A percentile compares a stretch with the other conserved stretches of the same genome.
Evolutionary conservation across 2,888 invertebrate genomes (phyloP).

Genomic region (Dysmachus trigonus): DNA sequence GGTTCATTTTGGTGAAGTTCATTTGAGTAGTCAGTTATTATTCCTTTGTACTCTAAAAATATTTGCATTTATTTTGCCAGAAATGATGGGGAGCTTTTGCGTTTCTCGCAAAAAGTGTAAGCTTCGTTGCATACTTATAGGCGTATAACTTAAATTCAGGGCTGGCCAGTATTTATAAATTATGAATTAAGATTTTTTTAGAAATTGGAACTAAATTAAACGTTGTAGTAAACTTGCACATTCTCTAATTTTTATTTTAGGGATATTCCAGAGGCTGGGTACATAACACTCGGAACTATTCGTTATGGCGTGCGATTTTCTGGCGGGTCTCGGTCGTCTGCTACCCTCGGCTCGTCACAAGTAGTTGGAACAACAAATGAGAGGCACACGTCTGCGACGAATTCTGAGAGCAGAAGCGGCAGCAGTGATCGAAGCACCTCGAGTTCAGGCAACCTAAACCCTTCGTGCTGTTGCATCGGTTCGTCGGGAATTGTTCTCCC

Average conservation of each 20-base stretch:
- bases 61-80: too few species aligned
- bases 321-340: not conserved
- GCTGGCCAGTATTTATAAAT: not conserved
- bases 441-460: not conserved
- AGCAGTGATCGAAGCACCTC: conserved; percentile 33
- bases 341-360: not conserved
- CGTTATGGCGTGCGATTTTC: conserved; percentile 52
- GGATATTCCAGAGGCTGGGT: conserved; percentile 51
- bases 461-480: conserved; percentile 49
- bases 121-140: not conserved
- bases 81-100: not conserved
- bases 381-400: not conserved
- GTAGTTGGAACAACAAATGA: not conserved
- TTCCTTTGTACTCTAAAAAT: too few species aligned
- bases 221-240: not conserved
- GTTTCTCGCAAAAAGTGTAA: not conserved
- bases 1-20: too few species aligned
- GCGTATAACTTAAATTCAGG: not conserved
- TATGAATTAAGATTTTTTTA: not conserved
- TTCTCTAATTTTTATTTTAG: conserved; percentile 37
- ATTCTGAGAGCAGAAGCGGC: not conserved
- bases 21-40: too few species aligned
- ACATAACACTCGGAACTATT: conserved; percentile 52
- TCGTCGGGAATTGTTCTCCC: conserved; percentile 44
- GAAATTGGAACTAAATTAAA: too few species aligned